phyloP scores from a whole-genome alignment of 2,888 invertebrate species.

The Xestia rhomboidea region DNA sequence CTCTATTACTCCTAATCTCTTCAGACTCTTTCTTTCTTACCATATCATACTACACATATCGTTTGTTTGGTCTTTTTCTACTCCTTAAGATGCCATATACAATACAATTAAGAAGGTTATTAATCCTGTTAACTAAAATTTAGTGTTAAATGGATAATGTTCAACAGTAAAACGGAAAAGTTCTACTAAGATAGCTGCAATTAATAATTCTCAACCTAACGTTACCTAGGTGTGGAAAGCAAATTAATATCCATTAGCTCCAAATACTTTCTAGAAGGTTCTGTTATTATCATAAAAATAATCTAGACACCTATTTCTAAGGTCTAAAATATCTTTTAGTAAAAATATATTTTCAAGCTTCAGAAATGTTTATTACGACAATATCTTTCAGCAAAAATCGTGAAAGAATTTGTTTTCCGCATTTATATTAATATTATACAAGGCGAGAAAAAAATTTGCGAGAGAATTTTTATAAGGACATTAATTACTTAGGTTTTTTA shows the following conservation, averaged over 20 bases:
- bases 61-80: no score
- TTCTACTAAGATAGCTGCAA: not conserved
- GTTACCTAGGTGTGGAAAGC: not conserved
- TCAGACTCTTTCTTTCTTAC: no score
- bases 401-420: conserved; percentile 49
- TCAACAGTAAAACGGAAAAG: not conserved
- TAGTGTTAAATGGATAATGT: not conserved
- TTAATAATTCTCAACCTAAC: not conserved
- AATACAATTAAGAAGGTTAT: not conserved
- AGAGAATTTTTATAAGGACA: not conserved
- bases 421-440: conserved; percentile 22
- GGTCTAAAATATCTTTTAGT: not conserved
- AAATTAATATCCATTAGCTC: conserved; percentile 18
- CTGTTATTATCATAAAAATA: not conserved
- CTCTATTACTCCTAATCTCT: no score
- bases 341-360: conserved; percentile 13
- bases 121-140: not conserved
- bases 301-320: conserved; percentile 3
- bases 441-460: not conserved
- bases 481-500: not conserved
- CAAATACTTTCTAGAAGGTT: conserved; percentile 3
- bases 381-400: conserved; percentile 20
- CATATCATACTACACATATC: no score
- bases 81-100: not conserved
- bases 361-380: conserved; percentile 20